Base-by-base conservation (phyloP, 2,113 vertebrate genomes). In the Morone chrysops region DNA sequence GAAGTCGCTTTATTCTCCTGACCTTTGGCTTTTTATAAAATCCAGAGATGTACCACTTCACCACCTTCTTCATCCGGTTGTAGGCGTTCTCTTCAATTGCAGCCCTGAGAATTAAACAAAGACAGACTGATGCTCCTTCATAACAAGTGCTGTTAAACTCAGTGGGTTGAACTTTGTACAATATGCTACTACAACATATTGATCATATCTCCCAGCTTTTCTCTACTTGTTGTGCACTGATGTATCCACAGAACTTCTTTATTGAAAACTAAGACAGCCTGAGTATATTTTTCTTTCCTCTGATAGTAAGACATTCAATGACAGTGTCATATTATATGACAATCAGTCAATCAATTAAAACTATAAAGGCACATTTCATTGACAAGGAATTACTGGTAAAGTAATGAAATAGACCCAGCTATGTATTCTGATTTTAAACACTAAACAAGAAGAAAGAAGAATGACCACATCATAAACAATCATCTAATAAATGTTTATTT, bases 1-100 rank as follows among this genome's bases (percentile, higher is more conserved):
- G 8, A 17, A 43, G 38, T 5, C 2, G 0, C 3, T 13, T 62
- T 1, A 16, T 2, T 80, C 70, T 81, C 0, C 73, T 78, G 87
- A 99, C 98, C 97, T 99, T 97, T 95, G 98, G 98, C 91, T 99
- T 99, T 93, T 99, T 99, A 94, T 99, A 99, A 93, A 99, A 99
- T 81, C 98, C 98, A 50, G 98, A 99, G 85, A 99, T 96, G 95
- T 99, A 99, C 98, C 98, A 99, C 87, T 98, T 99, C 75, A 99
- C 98, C 79, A 99, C 98, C 93, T 97, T 97, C 94, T 98, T 99
- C 96, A 99, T 96, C 22, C 98, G 97, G 75, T 97, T 96, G 88
- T 97, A 99, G 66, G 98, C 96, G 59, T 99, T 99, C 91, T 99
- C 98, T 89, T 99, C 98, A 48, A 99, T 94, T 16, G 98, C 97